These are phyloP conservation scores for Epiblema foenella DNA, from an alignment of 2,888 invertebrate genomes.

Conservation along the genomic window DNA sequence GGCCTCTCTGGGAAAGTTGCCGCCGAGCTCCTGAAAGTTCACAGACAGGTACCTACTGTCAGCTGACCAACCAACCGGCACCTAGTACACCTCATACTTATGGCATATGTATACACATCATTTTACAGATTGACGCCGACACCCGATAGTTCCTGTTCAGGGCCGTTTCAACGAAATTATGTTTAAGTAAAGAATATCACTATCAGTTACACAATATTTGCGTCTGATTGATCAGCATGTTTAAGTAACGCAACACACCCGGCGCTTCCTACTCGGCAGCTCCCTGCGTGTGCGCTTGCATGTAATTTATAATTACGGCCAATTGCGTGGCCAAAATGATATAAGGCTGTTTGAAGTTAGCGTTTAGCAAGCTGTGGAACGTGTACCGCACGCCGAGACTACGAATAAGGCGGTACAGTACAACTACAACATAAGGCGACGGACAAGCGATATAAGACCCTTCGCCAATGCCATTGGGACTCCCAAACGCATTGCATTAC, in stretches of 20 bases:
- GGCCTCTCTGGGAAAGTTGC: too few species aligned
- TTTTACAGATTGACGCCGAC: background rate
- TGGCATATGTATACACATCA: too few species aligned
- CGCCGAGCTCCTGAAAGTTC: too few species aligned
- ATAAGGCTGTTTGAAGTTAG: slow-evolving; percentile 75
- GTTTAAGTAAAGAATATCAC: slow-evolving; percentile 31
- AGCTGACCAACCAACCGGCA: background rate
- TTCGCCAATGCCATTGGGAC: background rate
- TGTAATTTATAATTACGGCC: slow-evolving; percentile 80
- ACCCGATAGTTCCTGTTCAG: background rate
- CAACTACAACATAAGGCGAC: background rate
- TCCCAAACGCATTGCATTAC: background rate
- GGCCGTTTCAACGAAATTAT: background rate
- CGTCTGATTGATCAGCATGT: slow-evolving; percentile 64
- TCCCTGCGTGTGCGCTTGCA: slow-evolving; percentile 57
- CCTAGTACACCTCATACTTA: too few species aligned
- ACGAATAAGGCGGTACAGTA: slow-evolving; percentile 52
- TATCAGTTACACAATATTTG: slow-evolving; percentile 46
- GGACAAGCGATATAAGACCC: slow-evolving; percentile 17
- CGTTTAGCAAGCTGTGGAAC: slow-evolving; percentile 60
- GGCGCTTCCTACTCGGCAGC: slow-evolving; percentile 59
- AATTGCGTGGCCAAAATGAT: slow-evolving; percentile 79
- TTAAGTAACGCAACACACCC: slow-evolving; percentile 55
- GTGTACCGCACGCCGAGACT: slow-evolving; percentile 57
- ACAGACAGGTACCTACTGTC: too few species aligned